Evolutionary conservation across 1,140 invertebrate genomes (phyloP), one percentile per base, ranked within the genome.

Genomic region (Drosophila parabipectinata): DNA sequence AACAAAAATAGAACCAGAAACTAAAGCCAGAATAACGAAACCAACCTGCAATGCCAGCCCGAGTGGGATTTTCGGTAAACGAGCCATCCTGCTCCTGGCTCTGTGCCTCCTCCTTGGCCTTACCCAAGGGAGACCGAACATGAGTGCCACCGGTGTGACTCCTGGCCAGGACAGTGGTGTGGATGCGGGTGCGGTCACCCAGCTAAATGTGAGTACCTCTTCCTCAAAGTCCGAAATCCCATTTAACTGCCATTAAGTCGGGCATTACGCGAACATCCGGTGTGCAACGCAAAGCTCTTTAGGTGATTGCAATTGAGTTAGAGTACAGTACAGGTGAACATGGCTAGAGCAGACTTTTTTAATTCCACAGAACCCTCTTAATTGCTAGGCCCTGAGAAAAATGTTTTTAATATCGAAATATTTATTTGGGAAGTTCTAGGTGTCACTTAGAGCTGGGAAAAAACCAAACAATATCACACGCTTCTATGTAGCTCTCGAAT

Each of bases 81-180:
- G 71, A 32, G 59, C 78, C 39, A 55, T 90, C 39, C 53, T 90
- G 10, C 55, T 91, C 9, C 83, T 77, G 52, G 66, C 54, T 21
- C 52, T 87, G 55, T 79, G 72, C 61, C 62, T 91, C 44, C 47
- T 78, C 12, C 37, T 90, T 32, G 56, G 59, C 56, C 44, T 77
- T 44, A 75, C 64, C 28, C 87, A 91, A 52, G 87, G 77, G 28
- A 80, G 90, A 67, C 90, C 90, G 55, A 91, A 91, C 64, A 57
- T 68, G 6, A 90, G 80, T 58, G 73, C 66, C 14, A 54, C 60
- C 28, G 53, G 60, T 45, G 39, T 58, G 58, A 18, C 52, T 12
- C 21, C 44, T 7, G 48, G 52, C 45, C 68, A 51, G 48, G 44
- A 45, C 8, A 45, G 47, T 10, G 34, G 51, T 55, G 55, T 61